Evolutionary conservation across 2,888 invertebrate genomes (phyloP).

Genomic region (Drosophila macrospina): DNA sequence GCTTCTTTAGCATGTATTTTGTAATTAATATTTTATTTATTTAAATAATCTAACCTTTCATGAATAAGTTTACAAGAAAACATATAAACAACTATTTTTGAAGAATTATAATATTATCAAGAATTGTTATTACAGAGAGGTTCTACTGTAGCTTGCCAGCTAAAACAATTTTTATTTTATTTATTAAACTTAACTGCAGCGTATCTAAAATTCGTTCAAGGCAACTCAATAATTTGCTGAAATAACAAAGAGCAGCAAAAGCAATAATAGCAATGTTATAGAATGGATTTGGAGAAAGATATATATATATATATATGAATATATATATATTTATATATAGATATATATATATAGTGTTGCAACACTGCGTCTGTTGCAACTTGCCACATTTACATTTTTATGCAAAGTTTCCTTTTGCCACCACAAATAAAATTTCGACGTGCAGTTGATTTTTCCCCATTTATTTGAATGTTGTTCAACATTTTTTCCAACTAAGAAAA

Average conservation of each 20-base stretch:
- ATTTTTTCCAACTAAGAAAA: constrained; percentile 41
- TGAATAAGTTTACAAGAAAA: too few relatives aligned
- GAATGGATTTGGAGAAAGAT: constrained; percentile 17
- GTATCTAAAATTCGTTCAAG: constrained; percentile 12
- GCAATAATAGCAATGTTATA: constrained; percentile 39
- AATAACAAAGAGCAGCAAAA: constrained; percentile 22
- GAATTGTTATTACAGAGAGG: too few relatives aligned
- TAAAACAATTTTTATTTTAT: too few relatives aligned
- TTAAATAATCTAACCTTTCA: too few relatives aligned
- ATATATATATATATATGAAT: neutral
- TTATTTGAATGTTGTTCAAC: constrained; percentile 47
- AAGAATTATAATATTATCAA: too few relatives aligned
- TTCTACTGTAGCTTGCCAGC: too few relatives aligned
- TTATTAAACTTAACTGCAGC: neutral
- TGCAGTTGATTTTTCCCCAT: constrained; percentile 45
- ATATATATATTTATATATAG: neutral
- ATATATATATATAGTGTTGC: neutral
- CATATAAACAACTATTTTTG: too few relatives aligned
- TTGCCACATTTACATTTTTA: constrained; percentile 69
- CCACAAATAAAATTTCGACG: constrained; percentile 44
- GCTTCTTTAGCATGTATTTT: too few relatives aligned
- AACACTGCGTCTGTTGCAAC: constrained; percentile 55
- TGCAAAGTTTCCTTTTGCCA: constrained; percentile 38
- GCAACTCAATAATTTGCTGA: neutral
- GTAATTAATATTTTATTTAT: too few relatives aligned